Evolutionary conservation across 2,797 vertebrate genomes (phyloP).

Genomic region (Aplochiton taeniatus): DNA sequence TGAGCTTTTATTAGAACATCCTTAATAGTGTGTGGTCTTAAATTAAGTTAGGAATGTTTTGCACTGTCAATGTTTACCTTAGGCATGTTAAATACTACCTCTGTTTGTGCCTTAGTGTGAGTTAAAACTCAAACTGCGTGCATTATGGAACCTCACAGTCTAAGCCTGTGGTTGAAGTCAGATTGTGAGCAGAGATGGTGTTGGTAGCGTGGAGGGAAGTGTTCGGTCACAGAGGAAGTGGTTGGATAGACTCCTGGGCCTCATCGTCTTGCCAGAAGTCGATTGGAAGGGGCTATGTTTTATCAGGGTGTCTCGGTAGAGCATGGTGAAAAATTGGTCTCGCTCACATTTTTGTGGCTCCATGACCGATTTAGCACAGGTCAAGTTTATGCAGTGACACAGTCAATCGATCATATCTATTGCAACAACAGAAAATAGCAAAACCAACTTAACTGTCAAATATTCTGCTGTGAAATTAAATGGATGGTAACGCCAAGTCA

Average conservation of each 20-base stretch:
- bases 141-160: not conserved
- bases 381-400: conserved; percentile 22
- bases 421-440: not conserved
- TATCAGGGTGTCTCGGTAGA: conserved; percentile 9
- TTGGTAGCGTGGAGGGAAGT: conserved; percentile 36
- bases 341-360: conserved; percentile 36
- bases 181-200: not conserved
- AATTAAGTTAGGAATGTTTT: no score
- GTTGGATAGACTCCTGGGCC: conserved; percentile 20
- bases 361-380: not conserved
- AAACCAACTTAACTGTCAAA: no score
- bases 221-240: conserved; percentile 55
- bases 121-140: not conserved
- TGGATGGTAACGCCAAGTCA: no score
- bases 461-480: no score
- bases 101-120: not conserved
- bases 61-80: no score
- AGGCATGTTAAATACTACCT: no score
- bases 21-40: no score
- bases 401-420: conserved; percentile 14
- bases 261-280: conserved; percentile 20
- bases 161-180: not conserved
- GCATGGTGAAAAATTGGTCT: conserved; percentile 18
- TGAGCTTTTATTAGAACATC: no score
- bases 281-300: conserved; percentile 20